Evolutionary conservation across 2,113 vertebrate species (phyloP).

Genomic region (Carollia perspicillata): DNA sequence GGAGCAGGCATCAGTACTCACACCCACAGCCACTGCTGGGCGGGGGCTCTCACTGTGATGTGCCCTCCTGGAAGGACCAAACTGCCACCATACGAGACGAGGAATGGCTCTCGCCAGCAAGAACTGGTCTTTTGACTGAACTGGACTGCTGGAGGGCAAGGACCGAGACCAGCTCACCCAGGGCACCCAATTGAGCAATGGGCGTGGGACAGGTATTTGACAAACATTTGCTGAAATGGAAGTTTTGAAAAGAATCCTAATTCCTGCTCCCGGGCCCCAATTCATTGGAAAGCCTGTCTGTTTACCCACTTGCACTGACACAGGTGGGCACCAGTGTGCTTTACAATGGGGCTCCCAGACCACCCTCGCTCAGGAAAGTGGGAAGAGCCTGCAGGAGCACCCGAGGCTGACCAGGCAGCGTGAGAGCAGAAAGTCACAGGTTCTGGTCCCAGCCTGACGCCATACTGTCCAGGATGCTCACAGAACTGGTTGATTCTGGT

Average conservation of each 20-base stretch:
- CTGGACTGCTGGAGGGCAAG: background rate
- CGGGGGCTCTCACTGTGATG: fast-evolving
- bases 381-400: too few species aligned
- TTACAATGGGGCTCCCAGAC: background rate
- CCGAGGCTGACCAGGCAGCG: background rate
- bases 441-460: background rate
- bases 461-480: background rate
- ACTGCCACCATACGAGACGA: background rate
- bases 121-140: background rate
- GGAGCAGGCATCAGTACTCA: too few species aligned
- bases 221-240: background rate
- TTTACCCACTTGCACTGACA: background rate
- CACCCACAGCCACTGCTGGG: fast-evolving
- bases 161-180: background rate
- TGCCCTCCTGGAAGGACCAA: fast-evolving
- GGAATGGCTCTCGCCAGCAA: background rate
- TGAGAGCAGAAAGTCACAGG: background rate
- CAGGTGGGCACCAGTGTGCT: background rate
- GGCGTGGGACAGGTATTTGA: too few species aligned
- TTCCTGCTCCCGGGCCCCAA: background rate
- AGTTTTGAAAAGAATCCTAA: background rate
- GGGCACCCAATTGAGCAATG: fast-evolving
- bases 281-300: background rate
- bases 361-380: background rate
- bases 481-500: too few species aligned